Conservation (phyloP, 2,797 vertebrate genomes). For the Naso thynnoides region DNA sequence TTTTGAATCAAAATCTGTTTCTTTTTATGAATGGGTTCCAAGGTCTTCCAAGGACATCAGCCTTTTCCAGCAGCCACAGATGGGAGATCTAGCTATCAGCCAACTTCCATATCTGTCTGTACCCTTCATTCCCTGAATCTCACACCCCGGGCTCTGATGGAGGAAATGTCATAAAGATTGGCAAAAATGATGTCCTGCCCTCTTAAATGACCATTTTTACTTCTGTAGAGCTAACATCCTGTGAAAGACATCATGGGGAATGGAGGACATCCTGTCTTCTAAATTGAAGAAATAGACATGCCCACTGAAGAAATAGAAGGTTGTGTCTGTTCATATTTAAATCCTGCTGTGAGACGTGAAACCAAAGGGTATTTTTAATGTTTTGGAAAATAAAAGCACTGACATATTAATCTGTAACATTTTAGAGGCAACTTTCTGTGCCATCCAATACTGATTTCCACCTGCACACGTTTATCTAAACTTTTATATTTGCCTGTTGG, state of each 20-base stretch:
- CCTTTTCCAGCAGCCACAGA: slow-evolving; percentile 60
- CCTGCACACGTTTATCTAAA: not conserved
- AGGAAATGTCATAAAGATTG: slow-evolving; percentile 69
- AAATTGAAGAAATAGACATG: slow-evolving; percentile 17
- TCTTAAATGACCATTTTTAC: slow-evolving; percentile 48
- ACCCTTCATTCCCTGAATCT: slow-evolving; percentile 50
- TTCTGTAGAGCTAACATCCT: slow-evolving; percentile 31
- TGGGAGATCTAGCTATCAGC: slow-evolving; percentile 60
- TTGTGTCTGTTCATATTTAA: slow-evolving; percentile 17
- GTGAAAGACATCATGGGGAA: slow-evolving; percentile 30
- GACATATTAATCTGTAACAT: not conserved
- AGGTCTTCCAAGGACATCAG: slow-evolving; percentile 67
- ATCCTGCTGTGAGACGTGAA: not conserved
- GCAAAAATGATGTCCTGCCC: slow-evolving; percentile 50
- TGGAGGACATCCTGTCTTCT: slow-evolving; percentile 2
- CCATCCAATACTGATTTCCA: not conserved
- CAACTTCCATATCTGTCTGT: slow-evolving; percentile 54
- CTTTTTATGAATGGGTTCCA: slow-evolving; percentile 36
- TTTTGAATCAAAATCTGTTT: not conserved
- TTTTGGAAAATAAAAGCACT: not conserved
- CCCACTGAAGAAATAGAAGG: slow-evolving; percentile 11
- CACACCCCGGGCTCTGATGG: slow-evolving; percentile 54
- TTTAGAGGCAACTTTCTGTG: not conserved
- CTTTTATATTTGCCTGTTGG: not conserved
- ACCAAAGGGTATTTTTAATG: slow-evolving; percentile 1